Base-by-base conservation (phyloP, 2,797 vertebrate species). In the Cephalopachus bancanus region DNA sequence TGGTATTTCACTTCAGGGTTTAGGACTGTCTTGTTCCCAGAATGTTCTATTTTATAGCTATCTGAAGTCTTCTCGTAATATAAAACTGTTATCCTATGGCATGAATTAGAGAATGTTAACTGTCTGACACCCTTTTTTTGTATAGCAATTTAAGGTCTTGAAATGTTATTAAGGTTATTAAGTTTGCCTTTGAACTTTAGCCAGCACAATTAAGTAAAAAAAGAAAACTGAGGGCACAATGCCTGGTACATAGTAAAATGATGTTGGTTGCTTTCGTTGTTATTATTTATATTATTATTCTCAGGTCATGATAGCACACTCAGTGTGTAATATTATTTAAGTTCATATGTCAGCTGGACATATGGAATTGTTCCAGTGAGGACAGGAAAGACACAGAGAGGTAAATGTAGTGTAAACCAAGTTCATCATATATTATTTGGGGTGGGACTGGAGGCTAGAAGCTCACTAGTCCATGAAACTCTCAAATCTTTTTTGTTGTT, bases 111-210 rank as follows among this genome's bases (percentile, higher is more conserved):
- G 64, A 90, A 81, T 60, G n/a, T 78, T 57, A 94, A 75, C 11
- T 86, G 60, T 49, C 74, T 92, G 89, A 75, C 11, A 94, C 80
- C 26, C 72, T 88, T 83, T 75, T 59, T 81, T 51, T 62, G 59
- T 79, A 37, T 84, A 83, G 26, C 24, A 28, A 72, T 87, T 86
- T 60, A 89, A 83, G 33, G 49, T 83, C 33, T 86, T 93, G 51
- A 20, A 89, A 95, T 44, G 44, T 44, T 44, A 44, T 44, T 44
- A 44, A 94, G 72, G 33, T 55, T 96, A 90, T 37, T 91, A 89
- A 89, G 16, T 94, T 74, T 93, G 62, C 69, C 91, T 95, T 97
- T 97, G 96, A 91, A 95, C 33, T 94, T 94, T 69, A 69, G 83
- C 75, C 75, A 84, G 78, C 44, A 83, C 91, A 89, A 81, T 95